Evolutionary conservation across 2,888 invertebrate genomes (phyloP).

Genomic region (Abrostola triplasia): DNA sequence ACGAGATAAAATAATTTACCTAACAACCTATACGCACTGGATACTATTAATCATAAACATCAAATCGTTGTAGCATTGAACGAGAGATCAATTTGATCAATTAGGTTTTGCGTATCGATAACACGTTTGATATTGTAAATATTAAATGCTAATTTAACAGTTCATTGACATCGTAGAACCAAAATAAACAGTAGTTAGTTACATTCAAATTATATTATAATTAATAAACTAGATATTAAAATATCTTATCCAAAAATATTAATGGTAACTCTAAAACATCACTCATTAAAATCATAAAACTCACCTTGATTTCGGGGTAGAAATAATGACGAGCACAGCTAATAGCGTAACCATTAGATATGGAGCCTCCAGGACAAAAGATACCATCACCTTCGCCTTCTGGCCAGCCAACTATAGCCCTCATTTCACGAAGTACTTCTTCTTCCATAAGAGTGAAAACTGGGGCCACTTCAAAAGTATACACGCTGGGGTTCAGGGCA

Average conservation of each 20-base stretch:
- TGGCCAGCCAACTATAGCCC: constrained; percentile 92
- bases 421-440: constrained; percentile 93
- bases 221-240: not conserved
- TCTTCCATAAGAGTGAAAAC: constrained; percentile 96
- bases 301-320: constrained; percentile 93
- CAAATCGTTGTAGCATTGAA: constrained; percentile 1
- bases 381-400: constrained; percentile 94
- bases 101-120: constrained; percentile 1
- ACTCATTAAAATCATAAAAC: constrained; percentile 33
- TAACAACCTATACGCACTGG: constrained; percentile 24
- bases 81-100: constrained; percentile 2
- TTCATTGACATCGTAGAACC: constrained; percentile 22
- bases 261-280: too few relatives aligned
- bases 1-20: constrained; percentile 41
- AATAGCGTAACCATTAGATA: constrained; percentile 97
- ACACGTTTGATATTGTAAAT: not conserved
- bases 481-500: constrained; percentile 95
- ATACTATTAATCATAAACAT: constrained; percentile 5
- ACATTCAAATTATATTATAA: not conserved
- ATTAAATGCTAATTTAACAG: constrained; percentile 4
- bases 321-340: constrained; percentile 93
- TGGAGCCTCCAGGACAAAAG: constrained; percentile 96
- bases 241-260: too few relatives aligned
- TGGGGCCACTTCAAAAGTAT: constrained; percentile 96
- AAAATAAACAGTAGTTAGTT: not conserved